Evolutionary conservation across 2,113 vertebrate species (phyloP), one percentile per base, ranked within the genome.

Genomic region (Boleophthalmus pectinirostris): DNA sequence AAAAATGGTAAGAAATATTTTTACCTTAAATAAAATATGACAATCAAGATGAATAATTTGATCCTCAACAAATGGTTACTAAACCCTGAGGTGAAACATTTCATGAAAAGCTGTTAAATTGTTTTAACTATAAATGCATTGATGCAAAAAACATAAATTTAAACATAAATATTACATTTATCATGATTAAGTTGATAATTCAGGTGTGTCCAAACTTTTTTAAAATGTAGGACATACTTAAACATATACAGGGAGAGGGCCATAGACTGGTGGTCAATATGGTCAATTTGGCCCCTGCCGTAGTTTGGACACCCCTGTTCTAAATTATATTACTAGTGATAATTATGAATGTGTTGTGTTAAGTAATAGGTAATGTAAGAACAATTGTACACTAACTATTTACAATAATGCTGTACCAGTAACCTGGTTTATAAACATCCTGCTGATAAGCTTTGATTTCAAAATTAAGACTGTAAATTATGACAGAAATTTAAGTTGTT

Each of bases 1-100:
- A 6, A 57, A 21, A 67, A 47, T 73, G 78, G 73, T 20, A 0
- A 75, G 54, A 29, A 3, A 29, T 20, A 49, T 69, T 61, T 53
- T 61, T 5, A 0, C 23, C 57, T 53, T 63, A n/a, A 18, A 21
- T 5, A 66, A 38, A 56, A 61, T 35, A 38, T 35, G 23, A 38
- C 53, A 3, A 57, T 70, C 38, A 74, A 47, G 58, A 24, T 71
- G 21, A 15, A 10, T 18, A 53, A 61, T 21, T 63, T 51, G 3
- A 33, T 23, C 24, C 66, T 25, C 73, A 73, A 58, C 57, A 29
- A 14, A 74, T 71, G 46, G 80, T 45, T 63, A 75, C 75, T 81
- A 13, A 72, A 45, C 70, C 77, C 85, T 79, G 79, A 86, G 74
- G 51, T 78, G 77, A 73, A 56, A 71, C n/a, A 54, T 54, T 54